A percentile compares a stretch with the other conserved stretches of the same genome.
Conservation (phyloP, 2,113 vertebrate genomes). For the Lepus americanus region DNA sequence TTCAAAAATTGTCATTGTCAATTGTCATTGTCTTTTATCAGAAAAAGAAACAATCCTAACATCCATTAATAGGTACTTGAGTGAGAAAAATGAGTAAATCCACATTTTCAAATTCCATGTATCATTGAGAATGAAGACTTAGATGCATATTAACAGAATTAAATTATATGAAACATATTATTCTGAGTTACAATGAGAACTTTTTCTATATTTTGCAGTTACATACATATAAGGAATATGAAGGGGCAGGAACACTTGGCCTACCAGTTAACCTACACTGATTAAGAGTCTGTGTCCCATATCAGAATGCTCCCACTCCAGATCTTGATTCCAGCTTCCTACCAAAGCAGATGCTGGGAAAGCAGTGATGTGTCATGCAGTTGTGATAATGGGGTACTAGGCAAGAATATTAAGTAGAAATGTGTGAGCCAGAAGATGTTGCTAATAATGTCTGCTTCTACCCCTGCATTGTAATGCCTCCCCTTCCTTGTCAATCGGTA, state of each 20-base stretch:
- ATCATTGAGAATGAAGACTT: neutral
- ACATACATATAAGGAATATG: neutral
- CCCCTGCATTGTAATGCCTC: too few relatives aligned
- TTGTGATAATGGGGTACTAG: too few relatives aligned
- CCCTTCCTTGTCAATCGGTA: too few relatives aligned
- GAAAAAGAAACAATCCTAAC: neutral
- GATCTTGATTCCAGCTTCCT: too few relatives aligned
- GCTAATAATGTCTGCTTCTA: too few relatives aligned
- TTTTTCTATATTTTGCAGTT: neutral
- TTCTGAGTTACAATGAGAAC: neutral
- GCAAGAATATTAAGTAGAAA: too few relatives aligned
- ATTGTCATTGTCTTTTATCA: conserved; percentile 2
- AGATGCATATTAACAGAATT: neutral
- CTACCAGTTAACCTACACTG: too few relatives aligned
- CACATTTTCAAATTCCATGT: neutral
- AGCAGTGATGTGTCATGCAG: too few relatives aligned
- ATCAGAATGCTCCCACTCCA: too few relatives aligned
- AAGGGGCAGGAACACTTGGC: neutral
- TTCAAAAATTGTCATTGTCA: neutral
- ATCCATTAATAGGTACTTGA: neutral
- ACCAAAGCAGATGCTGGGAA: too few relatives aligned
- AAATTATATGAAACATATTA: neutral
- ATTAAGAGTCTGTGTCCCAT: too few relatives aligned
- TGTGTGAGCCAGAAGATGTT: too few relatives aligned
- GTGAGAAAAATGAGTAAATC: neutral